Evolutionary conservation across 2,888 invertebrate genomes (phyloP).

Genomic region (Neelides folsomi): DNA sequence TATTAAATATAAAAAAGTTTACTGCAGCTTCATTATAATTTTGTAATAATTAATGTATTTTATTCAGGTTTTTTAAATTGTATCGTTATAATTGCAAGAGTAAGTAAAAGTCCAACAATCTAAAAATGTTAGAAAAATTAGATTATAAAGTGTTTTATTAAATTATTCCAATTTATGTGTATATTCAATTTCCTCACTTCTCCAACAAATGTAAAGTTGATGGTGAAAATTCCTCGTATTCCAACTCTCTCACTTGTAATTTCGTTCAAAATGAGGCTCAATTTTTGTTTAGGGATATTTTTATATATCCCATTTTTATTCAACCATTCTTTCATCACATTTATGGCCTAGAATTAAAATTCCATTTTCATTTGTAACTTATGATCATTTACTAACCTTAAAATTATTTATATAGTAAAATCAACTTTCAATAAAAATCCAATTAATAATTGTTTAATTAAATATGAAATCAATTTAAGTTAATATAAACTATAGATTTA

Average conservation of each 20-base stretch:
- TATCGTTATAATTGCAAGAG: conserved; percentile 4
- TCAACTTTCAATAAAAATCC: too few relatives aligned
- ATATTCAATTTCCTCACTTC: background rate
- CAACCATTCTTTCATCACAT: background rate
- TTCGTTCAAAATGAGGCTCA: conserved; percentile 1
- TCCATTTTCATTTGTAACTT: background rate
- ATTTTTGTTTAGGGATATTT: background rate
- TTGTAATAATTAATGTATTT: too few relatives aligned
- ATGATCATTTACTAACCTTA: background rate
- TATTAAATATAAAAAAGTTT: too few relatives aligned
- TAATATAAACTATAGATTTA: too few relatives aligned
- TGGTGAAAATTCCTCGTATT: conserved; percentile 1
- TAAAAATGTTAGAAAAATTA: background rate
- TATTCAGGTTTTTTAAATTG: conserved; percentile 1
- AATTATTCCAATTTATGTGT: background rate
- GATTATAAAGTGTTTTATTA: background rate
- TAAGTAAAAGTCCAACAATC: conserved; percentile 3
- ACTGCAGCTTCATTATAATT: too few relatives aligned
- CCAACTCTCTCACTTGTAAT: conserved; percentile 2
- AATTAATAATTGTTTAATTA: too few relatives aligned
- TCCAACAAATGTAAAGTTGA: conserved; percentile 3
- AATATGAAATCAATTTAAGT: too few relatives aligned
- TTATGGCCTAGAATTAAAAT: background rate
- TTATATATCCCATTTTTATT: background rate
- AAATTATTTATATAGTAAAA: too few relatives aligned